A percentile compares a stretch with the other conserved stretches of the same genome.
These are phyloP conservation scores for Scaptomyza polygonia DNA, from an alignment of 2,888 invertebrate genomes.

Conservation along the genomic window DNA sequence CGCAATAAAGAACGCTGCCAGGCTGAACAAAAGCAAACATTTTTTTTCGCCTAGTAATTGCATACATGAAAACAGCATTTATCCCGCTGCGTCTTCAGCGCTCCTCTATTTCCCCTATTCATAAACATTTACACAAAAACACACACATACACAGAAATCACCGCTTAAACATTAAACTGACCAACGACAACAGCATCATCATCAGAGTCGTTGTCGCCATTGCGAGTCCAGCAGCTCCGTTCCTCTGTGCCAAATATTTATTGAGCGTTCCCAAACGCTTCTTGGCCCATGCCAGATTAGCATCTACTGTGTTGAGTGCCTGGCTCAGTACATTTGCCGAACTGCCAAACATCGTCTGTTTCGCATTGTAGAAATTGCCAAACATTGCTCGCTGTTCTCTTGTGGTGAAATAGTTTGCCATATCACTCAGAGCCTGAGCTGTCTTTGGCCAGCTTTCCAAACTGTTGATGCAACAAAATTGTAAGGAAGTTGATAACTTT, in stretches of 20 bases:
- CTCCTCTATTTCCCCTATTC: slow-evolving; percentile 40
- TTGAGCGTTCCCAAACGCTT: slow-evolving; percentile 58
- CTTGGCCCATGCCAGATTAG: slow-evolving; percentile 80
- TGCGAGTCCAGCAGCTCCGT: slow-evolving; percentile 41
- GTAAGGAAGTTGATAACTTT: not conserved
- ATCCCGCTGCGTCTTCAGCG: slow-evolving; percentile 56
- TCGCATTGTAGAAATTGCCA: slow-evolving; percentile 55
- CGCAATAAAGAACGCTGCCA: slow-evolving; percentile 61
- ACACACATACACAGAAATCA: slow-evolving; percentile 31
- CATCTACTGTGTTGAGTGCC: slow-evolving; percentile 67
- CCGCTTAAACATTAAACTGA: slow-evolving; percentile 33
- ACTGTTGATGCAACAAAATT: slow-evolving; percentile 41
- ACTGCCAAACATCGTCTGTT: slow-evolving; percentile 58
- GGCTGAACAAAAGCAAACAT: slow-evolving; percentile 8
- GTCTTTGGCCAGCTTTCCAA: slow-evolving; percentile 65
- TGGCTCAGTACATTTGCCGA: slow-evolving; percentile 46
- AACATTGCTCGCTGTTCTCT: slow-evolving; percentile 58
- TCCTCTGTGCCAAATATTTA: slow-evolving; percentile 59
- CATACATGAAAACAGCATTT: slow-evolving; percentile 73
- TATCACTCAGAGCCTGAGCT: slow-evolving; percentile 62
- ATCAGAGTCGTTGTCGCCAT: slow-evolving; percentile 8
- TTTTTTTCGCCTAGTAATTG: slow-evolving; percentile 76
- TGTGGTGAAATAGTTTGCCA: slow-evolving; percentile 73
- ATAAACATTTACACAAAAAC: no score
- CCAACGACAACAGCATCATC: slow-evolving; percentile 29